Evolutionary conservation across 2,113 vertebrate genomes (phyloP), one percentile per base, ranked within the genome.

Genomic region (Scophthalmus maximus): DNA sequence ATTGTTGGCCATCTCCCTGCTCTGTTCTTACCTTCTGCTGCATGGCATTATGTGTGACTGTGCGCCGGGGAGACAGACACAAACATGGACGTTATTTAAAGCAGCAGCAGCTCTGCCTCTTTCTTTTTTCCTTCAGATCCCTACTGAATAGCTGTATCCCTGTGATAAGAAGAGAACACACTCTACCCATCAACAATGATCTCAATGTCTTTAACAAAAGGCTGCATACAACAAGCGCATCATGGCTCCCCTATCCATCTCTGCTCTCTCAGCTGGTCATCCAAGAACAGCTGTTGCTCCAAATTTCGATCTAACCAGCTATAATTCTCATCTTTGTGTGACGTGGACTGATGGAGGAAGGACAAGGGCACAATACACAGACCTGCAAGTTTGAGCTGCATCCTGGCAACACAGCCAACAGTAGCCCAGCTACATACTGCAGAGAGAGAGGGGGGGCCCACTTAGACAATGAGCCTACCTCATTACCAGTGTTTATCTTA

Each of bases 261-360:
- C 67, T 14, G 25, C 67, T 67, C 66, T 57, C 79, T 61, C 50
- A 55, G 62, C 73, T 58, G 63, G 65, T 82, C 85, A 68, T 78
- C 81, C 63, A 82, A 78, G 76, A 83, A 70, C 84, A 86, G 86
- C 82, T 88, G 86, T 81, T 87, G 81, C 82, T 89, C 79, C 76
- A 83, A 82, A 88, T 90, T 80, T 74, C 34, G 26, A 80, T 88
- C 68, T 82, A 76, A 73, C 79, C 73, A n/a, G 59, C 64, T 36
- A 79, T 78, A 80, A 85, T 82, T 89, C 83, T 81, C 17, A 2
- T 58, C 49, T 82, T 70, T 83, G 77, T 70, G 82, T 63, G 70
- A 83, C 67, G 50, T 2, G 9, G 63, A 64, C 62, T 53, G 58
- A 78, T 34, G 65, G 59, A 82, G 65, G 67, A 82, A 76, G 65